Conservation (phyloP, 2,113 vertebrate genomes). For the Catharus minimus region DNA sequence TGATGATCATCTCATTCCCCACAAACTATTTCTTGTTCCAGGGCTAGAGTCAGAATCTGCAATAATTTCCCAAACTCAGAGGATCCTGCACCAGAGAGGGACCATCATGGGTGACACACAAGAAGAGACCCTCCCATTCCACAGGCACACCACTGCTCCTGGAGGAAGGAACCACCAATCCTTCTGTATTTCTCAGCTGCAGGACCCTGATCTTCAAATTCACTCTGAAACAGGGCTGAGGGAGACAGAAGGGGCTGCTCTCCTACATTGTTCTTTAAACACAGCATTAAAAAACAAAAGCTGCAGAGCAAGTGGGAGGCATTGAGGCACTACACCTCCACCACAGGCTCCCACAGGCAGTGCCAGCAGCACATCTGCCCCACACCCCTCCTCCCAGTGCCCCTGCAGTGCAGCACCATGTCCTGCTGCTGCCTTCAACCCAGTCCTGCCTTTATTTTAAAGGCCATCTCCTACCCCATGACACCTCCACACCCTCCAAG, state of each 20-base stretch:
- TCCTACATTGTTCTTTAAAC: not conserved
- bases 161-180: not conserved
- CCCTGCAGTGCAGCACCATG: not conserved
- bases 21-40: not conserved
- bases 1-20: not conserved
- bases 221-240: not conserved
- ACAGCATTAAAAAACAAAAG: not conserved
- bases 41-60: not conserved
- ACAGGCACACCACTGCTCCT: not conserved
- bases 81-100: not conserved
- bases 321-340: not conserved
- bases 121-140: not conserved
- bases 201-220: not conserved
- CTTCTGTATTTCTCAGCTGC: accelerated
- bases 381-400: not conserved
- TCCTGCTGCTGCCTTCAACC: not conserved
- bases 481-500: not conserved
- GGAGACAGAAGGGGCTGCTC: not conserved
- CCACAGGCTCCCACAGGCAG: not conserved
- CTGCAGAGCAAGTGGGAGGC: not conserved
- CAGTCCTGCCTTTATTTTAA: not conserved
- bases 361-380: not conserved
- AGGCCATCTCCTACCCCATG: not conserved
- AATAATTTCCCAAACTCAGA: not conserved
- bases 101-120: accelerated